Base-by-base conservation (phyloP, 2,113 vertebrate species). In the Vicugna pacos region DNA sequence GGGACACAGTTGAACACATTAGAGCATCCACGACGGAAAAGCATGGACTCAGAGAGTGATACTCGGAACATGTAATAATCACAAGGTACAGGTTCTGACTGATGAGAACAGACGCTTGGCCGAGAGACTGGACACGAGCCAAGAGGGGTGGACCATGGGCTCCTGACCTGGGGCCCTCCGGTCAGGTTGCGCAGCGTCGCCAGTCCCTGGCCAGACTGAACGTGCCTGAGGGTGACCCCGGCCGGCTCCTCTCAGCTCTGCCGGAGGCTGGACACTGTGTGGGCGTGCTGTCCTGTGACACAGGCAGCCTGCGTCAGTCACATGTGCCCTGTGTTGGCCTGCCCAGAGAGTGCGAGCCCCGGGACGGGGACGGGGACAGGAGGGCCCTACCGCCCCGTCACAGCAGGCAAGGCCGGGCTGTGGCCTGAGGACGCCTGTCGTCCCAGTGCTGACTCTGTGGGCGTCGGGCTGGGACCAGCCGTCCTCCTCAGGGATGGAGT, bases 351-450 rank as follows among this genome's bases (percentile, higher is more conserved):
- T 1, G 2, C 0, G 6, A 50, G 69, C 26, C 20, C 9, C n/a
- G 14, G 38, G 13, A 30, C 16, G 11, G 10, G n/a, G 52, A 69
- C 24, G 11, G 46, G 32, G 60, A 58, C 5, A 3, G n/a, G 14
- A 22, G 14, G n/a, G 13, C 28, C 8, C 16, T 19, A 2, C 4
- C 20, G 1, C 5, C 1, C 65, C 7, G 1, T 6, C 6, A 2
- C 11, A 80, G 22, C 0, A 0, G 35, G 69, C 15, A 17, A 22
- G 15, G 5, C 35, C 4, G 2, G 15, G 22, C 6, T 10, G 6
- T 30, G 60, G 20, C 20, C 20, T 13, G 73, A 38, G 32, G 69
- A 30, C 2, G 19, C n/a, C 20, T 1, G 1, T 46, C 60, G 32
- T n/a, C 30, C 46, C 24, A 70, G 46, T 42, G 38, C 62, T 69